Percentiles rank a stretch among this genome's conserved stretches.
Evolutionary conservation across 2,888 invertebrate species (phyloP).

Genomic region (Aplocera efformata): DNA sequence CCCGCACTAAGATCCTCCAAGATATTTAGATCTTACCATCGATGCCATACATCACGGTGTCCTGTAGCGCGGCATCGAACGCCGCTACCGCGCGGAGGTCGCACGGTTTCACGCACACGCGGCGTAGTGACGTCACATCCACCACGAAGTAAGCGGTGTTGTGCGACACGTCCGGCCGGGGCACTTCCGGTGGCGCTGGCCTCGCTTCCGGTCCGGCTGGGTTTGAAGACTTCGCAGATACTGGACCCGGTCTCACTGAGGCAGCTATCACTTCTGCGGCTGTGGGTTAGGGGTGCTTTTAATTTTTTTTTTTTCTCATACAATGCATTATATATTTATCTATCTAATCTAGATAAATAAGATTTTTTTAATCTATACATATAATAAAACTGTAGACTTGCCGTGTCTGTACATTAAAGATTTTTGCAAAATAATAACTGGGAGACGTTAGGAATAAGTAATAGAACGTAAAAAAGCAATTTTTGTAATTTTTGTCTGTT

Average conservation of each 20-base stretch:
- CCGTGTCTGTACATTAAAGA: no score
- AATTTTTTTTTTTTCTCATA: no score
- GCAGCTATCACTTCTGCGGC: background rate
- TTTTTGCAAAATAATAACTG: no score
- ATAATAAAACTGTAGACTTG: no score
- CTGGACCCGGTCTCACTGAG: constrained; percentile 12
- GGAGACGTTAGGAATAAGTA: no score
- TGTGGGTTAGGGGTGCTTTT: no score
- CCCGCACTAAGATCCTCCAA: no score
- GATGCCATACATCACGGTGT: constrained; percentile 38
- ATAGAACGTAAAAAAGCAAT: no score
- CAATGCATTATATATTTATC: no score
- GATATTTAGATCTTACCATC: constrained; percentile 35
- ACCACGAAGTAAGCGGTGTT: constrained; percentile 41
- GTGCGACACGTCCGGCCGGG: constrained; percentile 40
- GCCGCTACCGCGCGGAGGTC: constrained; percentile 19
- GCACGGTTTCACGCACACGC: constrained; percentile 39
- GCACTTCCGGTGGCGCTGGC: constrained; percentile 34
- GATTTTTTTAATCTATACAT: no score
- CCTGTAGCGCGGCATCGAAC: constrained; percentile 45
- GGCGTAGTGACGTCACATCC: constrained; percentile 35
- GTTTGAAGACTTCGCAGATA: background rate
- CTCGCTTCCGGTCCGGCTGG: background rate
- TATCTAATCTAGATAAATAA: no score
- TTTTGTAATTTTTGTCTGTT: no score